Conservation (phyloP, 1,140 invertebrate species). For the Dinoponera quadriceps region DNA sequence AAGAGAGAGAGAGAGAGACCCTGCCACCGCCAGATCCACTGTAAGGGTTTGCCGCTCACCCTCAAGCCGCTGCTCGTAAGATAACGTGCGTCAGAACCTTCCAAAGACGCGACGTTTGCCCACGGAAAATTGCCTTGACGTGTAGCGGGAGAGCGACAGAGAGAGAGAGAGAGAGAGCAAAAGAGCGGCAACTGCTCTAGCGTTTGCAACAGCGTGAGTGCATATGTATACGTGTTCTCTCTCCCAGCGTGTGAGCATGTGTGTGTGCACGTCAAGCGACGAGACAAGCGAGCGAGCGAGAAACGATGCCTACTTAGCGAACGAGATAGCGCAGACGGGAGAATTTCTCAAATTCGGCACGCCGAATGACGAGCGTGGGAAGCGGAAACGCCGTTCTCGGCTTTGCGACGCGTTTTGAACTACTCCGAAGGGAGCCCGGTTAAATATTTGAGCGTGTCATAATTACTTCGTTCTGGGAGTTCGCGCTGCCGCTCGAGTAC, state of each 20-base stretch:
- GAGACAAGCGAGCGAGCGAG: neutral
- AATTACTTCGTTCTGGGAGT: slow-evolving; percentile 49
- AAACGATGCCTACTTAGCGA: slow-evolving; percentile 15
- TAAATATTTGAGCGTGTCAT: slow-evolving; percentile 60
- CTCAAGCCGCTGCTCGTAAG: slow-evolving; percentile 52
- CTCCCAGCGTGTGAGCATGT: neutral
- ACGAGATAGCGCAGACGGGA: neutral
- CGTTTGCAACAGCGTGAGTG: neutral
- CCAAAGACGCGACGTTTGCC: slow-evolving; percentile 68
- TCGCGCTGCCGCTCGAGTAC: neutral
- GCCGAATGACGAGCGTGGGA: slow-evolving; percentile 29
- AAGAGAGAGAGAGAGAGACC: slow-evolving; percentile 59
- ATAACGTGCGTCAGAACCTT: slow-evolving; percentile 68
- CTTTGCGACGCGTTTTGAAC: slow-evolving; percentile 45
- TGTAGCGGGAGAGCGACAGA: neutral
- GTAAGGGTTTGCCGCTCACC: slow-evolving; percentile 40
- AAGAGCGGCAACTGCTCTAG: neutral
- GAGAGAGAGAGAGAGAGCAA: neutral
- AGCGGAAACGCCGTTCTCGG: neutral
- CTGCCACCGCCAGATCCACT: slow-evolving; percentile 62
- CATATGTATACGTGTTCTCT: neutral
- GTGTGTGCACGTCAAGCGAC: too few species aligned
- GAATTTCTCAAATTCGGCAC: slow-evolving; percentile 42
- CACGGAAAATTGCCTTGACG: slow-evolving; percentile 71
- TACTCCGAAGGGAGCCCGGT: slow-evolving; percentile 50